Base-by-base conservation (phyloP, 1,140 invertebrate species). In the Pissodes strobi region DNA sequence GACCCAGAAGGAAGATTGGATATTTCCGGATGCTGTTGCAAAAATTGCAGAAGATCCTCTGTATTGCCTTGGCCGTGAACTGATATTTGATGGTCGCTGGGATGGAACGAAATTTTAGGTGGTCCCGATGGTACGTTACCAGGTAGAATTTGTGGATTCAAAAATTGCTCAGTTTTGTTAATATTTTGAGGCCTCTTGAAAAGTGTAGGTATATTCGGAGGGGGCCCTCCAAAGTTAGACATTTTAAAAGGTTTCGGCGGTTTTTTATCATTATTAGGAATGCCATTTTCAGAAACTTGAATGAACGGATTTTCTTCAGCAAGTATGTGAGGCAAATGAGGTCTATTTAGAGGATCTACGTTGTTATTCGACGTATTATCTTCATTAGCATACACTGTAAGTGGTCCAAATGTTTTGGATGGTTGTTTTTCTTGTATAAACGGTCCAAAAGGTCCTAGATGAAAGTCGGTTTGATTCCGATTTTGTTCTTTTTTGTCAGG, bases 11-110 rank as follows among this genome's bases (percentile, higher is more conserved):
- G 77, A 63, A 76, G 76, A 62, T 76, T 74, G 17, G 65, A 58
- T 18, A 77, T 59, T 67, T 76, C 74, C 5, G 76, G 76, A 64
- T 78, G 75, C 46, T 77, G 72, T 49, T 77, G 69, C 12, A 78
- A 70, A 23, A 78, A 69, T 19, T 76, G 72, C 3, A 78, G 45
- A 1, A 78, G 41, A 48, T 78, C 75, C 5, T 77, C 74, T 4
- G 71, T 67, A 52, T 70, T 71, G 64, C 59, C 64, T n/a, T 71
- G 64, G 8, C 69, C 68, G 18, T 74, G 67, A 41, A 73, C 64
- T 45, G 69, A 23, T 30, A 66, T 38, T 39, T 30, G 46, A 18
- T 23, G 45, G 21, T 57, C 63, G 9, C 60, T 21, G 4, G 43
- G 52, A 49, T 22, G 23, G 23, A 34, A 1, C 3, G 52, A 41